Conservation (phyloP, 2,888 invertebrate genomes). For the Lepeophtheirus nordmannii region DNA sequence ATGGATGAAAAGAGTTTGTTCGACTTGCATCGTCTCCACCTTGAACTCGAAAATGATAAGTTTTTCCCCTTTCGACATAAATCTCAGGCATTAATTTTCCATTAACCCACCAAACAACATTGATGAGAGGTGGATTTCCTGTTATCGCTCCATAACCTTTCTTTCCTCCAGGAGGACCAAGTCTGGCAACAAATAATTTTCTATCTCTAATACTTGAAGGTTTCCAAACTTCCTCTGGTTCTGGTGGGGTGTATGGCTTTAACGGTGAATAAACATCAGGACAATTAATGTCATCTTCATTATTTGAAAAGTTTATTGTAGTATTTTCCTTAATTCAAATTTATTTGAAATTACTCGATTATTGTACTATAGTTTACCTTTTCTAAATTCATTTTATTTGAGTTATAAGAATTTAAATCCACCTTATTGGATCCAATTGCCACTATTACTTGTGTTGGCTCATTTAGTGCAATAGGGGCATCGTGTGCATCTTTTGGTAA, state of each 20-base stretch:
- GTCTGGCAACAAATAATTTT: neutral
- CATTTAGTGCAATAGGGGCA: constrained; percentile 8
- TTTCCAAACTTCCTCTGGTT: constrained; percentile 7
- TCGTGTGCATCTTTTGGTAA: neutral
- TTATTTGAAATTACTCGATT: too few relatives aligned
- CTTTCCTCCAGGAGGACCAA: constrained; percentile 6
- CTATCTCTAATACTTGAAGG: neutral
- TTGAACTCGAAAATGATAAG: constrained; percentile 9
- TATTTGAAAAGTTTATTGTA: neutral
- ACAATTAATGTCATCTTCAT: neutral
- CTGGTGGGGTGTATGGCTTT: neutral
- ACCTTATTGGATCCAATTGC: neutral
- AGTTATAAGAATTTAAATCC: neutral
- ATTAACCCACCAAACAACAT: constrained; percentile 10
- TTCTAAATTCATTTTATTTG: neutral
- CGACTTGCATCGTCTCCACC: neutral
- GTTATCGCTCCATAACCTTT: constrained; percentile 9
- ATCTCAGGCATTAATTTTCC: constrained; percentile 10
- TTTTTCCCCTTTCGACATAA: constrained; percentile 6
- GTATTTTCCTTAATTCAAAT: neutral
- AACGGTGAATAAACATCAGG: neutral
- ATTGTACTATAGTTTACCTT: too few relatives aligned
- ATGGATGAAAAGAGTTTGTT: neutral
- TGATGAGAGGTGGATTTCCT: neutral
- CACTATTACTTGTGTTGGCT: constrained; percentile 12